These are phyloP conservation scores for Brachycybe producta DNA, from an alignment of 2,888 invertebrate species.

Conservation along the genomic window DNA sequence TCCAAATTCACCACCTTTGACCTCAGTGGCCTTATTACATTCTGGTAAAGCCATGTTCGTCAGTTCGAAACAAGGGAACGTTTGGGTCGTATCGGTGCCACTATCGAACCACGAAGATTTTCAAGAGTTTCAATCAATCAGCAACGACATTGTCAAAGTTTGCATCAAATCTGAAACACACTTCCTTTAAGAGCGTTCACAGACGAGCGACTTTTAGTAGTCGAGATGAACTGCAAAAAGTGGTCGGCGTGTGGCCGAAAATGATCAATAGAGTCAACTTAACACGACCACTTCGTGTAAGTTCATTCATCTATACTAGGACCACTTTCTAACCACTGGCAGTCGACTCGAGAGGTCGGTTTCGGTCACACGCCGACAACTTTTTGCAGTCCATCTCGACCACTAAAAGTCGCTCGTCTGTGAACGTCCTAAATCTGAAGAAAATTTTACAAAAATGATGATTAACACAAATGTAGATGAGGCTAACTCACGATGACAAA, in stretches of 20 bases:
- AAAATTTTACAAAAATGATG: neutral
- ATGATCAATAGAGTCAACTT: neutral
- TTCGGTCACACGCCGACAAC: too few relatives aligned
- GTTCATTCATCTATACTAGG: neutral
- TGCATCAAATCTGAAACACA: slow-evolving; percentile 3
- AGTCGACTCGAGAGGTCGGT: too few relatives aligned
- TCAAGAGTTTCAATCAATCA: slow-evolving; percentile 43
- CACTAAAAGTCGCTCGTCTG: too few relatives aligned
- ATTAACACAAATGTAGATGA: slow-evolving; percentile 37
- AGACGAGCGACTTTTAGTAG: too few relatives aligned
- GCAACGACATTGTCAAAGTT: slow-evolving; percentile 39
- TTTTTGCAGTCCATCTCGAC: too few relatives aligned
- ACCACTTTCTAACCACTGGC: too few relatives aligned
- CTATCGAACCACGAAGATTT: slow-evolving; percentile 50
- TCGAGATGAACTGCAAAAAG: too few relatives aligned
- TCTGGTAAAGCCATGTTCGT: slow-evolving; percentile 70
- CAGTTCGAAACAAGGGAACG: slow-evolving; percentile 59
- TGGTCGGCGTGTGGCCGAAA: too few relatives aligned
- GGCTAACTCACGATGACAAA: slow-evolving; percentile 64
- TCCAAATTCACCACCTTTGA: slow-evolving; percentile 32
- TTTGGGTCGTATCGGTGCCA: slow-evolving; percentile 65
- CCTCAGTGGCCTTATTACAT: slow-evolving; percentile 54
- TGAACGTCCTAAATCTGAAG: neutral
- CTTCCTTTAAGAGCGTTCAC: neutral
- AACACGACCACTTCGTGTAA: too few relatives aligned